phyloP scores from a whole-genome alignment of 37 sponge, comb jelly and placozoan species.

The Geodia barretti region DNA sequence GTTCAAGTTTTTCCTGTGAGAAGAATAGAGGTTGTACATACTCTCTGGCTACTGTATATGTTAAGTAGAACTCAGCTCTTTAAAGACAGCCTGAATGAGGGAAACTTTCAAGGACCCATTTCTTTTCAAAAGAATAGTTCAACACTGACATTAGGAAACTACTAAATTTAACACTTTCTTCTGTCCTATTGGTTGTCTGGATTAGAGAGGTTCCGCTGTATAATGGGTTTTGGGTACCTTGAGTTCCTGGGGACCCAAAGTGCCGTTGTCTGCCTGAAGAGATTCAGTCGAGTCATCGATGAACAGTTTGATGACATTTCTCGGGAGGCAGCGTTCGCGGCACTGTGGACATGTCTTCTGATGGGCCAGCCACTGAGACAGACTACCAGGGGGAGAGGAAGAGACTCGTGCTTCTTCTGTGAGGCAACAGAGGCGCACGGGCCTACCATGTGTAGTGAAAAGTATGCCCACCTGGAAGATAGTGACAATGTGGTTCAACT shows the following conservation, averaged over 20 bases:
- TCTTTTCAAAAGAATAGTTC: too few species aligned
- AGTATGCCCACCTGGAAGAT: constrained; percentile 48
- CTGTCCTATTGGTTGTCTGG: too few species aligned
- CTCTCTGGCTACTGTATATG: too few species aligned
- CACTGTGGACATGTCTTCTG: constrained; percentile 60
- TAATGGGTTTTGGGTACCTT: not conserved
- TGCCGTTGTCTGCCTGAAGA: not conserved
- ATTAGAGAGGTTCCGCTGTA: not conserved
- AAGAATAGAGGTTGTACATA: too few species aligned
- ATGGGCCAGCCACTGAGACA: constrained; percentile 48
- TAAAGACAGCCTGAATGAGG: too few species aligned
- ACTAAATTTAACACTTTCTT: too few species aligned
- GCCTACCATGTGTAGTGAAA: constrained; percentile 43
- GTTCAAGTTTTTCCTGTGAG: constrained; percentile 11
- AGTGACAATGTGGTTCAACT: not conserved
- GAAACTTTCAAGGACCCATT: too few species aligned
- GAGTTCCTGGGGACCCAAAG: constrained; percentile 33
- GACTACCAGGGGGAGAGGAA: constrained; percentile 18
- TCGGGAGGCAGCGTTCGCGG: constrained; percentile 34
- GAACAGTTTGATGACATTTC: constrained; percentile 43
- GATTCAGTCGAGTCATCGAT: constrained; percentile 13
- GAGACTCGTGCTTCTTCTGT: not conserved
- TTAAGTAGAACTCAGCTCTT: too few species aligned
- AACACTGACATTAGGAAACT: too few species aligned
- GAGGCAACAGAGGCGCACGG: not conserved